These are phyloP conservation scores for Drosophila ambigua DNA, from an alignment of 1,140 invertebrate species.

Conservation along the genomic window DNA sequence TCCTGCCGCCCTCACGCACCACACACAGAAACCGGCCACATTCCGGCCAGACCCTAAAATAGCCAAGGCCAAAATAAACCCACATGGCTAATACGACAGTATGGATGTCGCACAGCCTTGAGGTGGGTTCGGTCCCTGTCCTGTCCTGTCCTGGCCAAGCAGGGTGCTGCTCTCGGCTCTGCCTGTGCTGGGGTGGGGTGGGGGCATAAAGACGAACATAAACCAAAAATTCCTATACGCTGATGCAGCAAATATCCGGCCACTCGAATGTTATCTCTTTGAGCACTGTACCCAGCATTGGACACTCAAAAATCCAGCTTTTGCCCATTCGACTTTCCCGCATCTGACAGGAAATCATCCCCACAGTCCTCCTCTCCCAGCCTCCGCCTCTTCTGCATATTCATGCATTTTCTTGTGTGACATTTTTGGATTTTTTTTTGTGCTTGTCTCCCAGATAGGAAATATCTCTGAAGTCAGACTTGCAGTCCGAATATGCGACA, in stretches of 20 bases:
- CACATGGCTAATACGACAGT: conserved; percentile 66
- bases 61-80: conserved; percentile 71
- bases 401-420: conserved; percentile 59
- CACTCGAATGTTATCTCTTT: conserved; percentile 35
- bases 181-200: conserved; percentile 10
- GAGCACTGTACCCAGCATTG: conserved; percentile 2
- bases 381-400: conserved; percentile 72
- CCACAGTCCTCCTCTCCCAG: conserved; percentile 3
- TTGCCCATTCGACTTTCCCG: background rate
- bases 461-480: conserved; percentile 36
- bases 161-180: background rate
- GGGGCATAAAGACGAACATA: conserved; percentile 46
- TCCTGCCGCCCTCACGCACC: no score
- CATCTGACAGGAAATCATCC: conserved; percentile 13
- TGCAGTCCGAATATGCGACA: conserved; percentile 50
- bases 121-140: conserved; percentile 45
- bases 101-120: conserved; percentile 38
- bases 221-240: conserved; percentile 81
- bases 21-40: conserved; percentile 31
- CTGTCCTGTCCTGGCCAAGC: no score
- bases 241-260: conserved; percentile 79
- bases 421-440: conserved; percentile 13
- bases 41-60: conserved; percentile 45
- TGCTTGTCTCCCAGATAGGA: conserved; percentile 12
- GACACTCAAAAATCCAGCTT: conserved; percentile 25